phyloP scores from a whole-genome alignment of 2,888 invertebrate species.

The Geophilus truncorum region DNA sequence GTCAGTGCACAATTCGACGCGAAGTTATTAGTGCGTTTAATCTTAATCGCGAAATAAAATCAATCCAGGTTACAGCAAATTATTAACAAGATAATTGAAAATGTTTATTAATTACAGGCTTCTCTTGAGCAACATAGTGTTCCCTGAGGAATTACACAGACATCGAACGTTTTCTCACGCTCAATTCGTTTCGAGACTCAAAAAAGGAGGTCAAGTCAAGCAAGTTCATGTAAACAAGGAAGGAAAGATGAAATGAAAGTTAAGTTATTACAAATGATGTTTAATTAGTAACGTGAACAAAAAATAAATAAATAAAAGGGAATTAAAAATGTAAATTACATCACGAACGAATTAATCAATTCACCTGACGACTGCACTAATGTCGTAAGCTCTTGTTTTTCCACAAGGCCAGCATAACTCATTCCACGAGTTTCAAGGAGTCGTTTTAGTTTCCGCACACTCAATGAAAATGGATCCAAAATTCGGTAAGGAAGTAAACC shows the following conservation, averaged over 20 bases:
- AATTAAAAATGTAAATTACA: background rate
- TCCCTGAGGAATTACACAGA: background rate
- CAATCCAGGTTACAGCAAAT: background rate
- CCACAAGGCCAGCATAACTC: conserved; percentile 48
- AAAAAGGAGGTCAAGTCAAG: background rate
- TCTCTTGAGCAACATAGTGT: background rate
- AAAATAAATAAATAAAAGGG: background rate
- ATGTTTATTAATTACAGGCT: background rate
- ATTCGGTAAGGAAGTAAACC: conserved; percentile 40
- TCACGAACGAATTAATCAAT: background rate
- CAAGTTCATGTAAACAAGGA: background rate
- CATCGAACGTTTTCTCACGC: background rate
- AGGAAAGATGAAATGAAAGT: background rate
- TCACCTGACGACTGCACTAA: conserved; percentile 49
- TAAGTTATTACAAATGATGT: background rate
- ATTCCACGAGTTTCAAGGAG: conserved; percentile 50
- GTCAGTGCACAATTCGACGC: background rate
- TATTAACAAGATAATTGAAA: background rate
- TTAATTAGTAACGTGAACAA: background rate
- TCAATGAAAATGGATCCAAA: conserved; percentile 49
- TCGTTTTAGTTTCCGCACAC: conserved; percentile 48
- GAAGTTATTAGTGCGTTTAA: background rate
- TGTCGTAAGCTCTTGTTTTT: conserved; percentile 48
- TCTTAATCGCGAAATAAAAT: background rate
- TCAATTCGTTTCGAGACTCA: background rate